These are phyloP conservation scores for Jordanella pulchra DNA, from an alignment of 2,797 vertebrate species.

Conservation along the genomic window DNA sequence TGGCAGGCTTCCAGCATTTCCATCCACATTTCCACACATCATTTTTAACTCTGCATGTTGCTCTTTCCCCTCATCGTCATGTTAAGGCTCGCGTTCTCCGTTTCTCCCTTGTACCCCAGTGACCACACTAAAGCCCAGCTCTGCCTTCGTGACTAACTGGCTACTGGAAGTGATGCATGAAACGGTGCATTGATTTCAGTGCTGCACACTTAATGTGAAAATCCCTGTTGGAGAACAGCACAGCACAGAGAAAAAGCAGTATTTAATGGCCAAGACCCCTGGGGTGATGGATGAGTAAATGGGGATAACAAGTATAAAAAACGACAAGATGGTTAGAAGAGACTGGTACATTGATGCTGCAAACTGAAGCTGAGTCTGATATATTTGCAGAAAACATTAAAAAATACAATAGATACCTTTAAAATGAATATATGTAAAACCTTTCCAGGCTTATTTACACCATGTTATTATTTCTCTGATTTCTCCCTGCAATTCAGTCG, in stretches of 20 bases:
- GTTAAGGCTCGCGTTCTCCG: constrained; percentile 36
- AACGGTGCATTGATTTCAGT: constrained; percentile 22
- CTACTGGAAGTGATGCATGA: constrained; percentile 3
- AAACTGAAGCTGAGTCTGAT: neutral
- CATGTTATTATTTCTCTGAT: neutral
- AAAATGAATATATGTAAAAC: neutral
- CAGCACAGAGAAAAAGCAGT: constrained; percentile 1
- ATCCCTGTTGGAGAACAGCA: neutral
- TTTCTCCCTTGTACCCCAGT: constrained; percentile 10
- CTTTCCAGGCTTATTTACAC: neutral
- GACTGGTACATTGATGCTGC: neutral
- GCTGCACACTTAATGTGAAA: constrained; percentile 14
- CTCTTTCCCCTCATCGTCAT: neutral
- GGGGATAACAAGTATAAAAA: constrained; percentile 2
- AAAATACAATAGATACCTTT: neutral
- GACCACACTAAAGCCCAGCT: constrained; percentile 11
- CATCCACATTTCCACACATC: constrained; percentile 3
- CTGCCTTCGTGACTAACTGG: constrained; percentile 21
- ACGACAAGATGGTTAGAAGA: neutral
- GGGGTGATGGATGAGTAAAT: constrained; percentile 4
- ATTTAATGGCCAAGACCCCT: neutral
- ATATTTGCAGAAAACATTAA: neutral
- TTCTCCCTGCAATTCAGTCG: neutral
- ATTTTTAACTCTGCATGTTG: neutral
- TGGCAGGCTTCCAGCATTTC: constrained; percentile 36